Conservation (phyloP, 1,140 invertebrate species). For the Diuraphis noxia region DNA sequence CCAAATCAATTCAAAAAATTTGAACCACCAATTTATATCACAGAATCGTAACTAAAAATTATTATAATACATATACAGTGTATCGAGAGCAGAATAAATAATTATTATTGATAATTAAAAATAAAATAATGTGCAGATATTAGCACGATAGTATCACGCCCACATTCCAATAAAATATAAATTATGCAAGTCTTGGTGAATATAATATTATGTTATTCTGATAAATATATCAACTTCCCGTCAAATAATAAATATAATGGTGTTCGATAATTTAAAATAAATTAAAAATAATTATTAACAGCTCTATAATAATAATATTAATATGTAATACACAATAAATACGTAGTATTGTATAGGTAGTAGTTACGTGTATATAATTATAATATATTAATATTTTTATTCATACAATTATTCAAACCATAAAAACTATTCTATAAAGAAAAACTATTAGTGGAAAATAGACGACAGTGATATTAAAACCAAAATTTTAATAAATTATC, state of each 20-base stretch:
- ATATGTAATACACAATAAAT: neutral
- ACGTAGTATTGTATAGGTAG: neutral
- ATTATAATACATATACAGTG: neutral
- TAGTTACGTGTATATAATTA: no score
- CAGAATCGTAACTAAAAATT: neutral
- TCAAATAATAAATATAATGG: neutral
- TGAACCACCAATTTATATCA: neutral
- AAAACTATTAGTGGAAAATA: neutral
- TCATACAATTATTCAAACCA: neutral
- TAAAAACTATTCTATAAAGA: neutral
- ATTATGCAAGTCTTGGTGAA: neutral
- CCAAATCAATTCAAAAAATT: constrained; percentile 35
- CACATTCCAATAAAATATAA: constrained; percentile 13
- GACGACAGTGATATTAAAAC: neutral
- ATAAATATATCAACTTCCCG: constrained; percentile 26
- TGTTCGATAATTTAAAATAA: neutral
- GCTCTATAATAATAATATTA: neutral
- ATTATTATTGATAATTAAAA: neutral
- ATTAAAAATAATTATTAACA: neutral
- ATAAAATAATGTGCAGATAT: neutral
- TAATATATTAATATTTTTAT: neutral
- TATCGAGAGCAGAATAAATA: neutral
- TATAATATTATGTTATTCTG: neutral
- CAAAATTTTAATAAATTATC: no score
- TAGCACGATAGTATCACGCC: constrained; percentile 1